These are phyloP conservation scores for Galemys pyrenaicus DNA, from an alignment of 2,113 vertebrate species.

Conservation along the genomic window DNA sequence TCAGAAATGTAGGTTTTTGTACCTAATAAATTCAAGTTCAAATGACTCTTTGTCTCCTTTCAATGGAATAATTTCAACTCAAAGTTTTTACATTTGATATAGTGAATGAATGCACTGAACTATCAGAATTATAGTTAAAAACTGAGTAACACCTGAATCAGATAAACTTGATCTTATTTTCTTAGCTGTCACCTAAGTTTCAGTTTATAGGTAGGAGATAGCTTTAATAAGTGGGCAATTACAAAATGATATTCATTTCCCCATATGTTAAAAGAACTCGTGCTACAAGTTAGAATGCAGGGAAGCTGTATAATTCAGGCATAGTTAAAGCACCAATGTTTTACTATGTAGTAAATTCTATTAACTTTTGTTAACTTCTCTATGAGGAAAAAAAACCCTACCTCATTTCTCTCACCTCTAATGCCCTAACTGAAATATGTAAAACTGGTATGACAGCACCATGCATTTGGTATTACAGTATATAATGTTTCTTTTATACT, in stretches of 20 bases:
- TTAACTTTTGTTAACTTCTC: background rate
- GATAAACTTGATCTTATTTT: background rate
- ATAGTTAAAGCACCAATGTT: background rate
- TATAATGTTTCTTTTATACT: background rate
- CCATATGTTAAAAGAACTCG: background rate
- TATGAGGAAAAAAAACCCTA: slow-evolving; percentile 32
- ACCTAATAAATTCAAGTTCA: background rate
- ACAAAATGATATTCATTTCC: background rate
- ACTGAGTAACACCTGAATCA: background rate
- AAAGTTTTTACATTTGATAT: background rate
- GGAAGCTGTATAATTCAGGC: background rate
- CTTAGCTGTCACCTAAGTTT: background rate
- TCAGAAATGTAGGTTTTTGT: background rate
- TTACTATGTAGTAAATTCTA: slow-evolving; percentile 19
- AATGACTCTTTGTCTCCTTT: background rate
- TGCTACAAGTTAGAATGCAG: background rate
- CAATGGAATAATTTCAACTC: background rate
- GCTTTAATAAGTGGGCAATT: background rate
- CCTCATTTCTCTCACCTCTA: background rate
- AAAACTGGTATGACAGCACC: background rate
- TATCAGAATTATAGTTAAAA: background rate
- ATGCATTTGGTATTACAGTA: background rate
- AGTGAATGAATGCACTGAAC: background rate
- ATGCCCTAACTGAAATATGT: background rate
- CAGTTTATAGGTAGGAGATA: background rate